Percentiles rank a stretch among this genome's conserved stretches.
Conservation (phyloP, 2,113 vertebrate species). For the Phrynocephalus versicolor region DNA sequence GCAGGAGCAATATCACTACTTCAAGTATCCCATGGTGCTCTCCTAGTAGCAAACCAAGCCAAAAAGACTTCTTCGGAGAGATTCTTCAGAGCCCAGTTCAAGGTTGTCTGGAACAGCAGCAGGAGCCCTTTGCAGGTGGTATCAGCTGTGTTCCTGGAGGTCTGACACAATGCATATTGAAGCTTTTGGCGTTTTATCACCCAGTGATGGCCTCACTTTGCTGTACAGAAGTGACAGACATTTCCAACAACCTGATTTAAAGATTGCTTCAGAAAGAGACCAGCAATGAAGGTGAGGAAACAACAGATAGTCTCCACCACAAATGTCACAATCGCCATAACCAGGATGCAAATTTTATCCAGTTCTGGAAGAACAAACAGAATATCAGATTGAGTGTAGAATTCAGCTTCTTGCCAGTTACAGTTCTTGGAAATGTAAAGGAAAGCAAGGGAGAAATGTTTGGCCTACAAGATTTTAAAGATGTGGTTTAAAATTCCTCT, state of each 20-base stretch:
- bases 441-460: background rate
- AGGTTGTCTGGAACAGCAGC: too few species aligned
- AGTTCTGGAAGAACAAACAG: background rate
- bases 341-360: background rate
- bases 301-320: background rate
- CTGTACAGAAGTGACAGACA: background rate
- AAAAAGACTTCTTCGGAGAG: too few species aligned
- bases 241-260: background rate
- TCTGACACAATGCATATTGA: background rate
- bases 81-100: too few species aligned
- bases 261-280: background rate
- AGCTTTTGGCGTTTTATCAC: too few species aligned
- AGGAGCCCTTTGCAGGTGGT: too few species aligned
- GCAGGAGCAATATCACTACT: too few species aligned
- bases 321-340: background rate
- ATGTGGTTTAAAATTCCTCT: background rate
- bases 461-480: background rate
- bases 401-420: background rate
- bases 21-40: too few species aligned
- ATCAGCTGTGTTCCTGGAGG: background rate
- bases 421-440: background rate
- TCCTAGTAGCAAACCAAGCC: too few species aligned
- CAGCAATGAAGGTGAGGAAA: background rate
- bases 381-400: background rate
- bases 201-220: background rate